Conservation (phyloP, 1,140 invertebrate species). For the Matsumurasca onukii region DNA sequence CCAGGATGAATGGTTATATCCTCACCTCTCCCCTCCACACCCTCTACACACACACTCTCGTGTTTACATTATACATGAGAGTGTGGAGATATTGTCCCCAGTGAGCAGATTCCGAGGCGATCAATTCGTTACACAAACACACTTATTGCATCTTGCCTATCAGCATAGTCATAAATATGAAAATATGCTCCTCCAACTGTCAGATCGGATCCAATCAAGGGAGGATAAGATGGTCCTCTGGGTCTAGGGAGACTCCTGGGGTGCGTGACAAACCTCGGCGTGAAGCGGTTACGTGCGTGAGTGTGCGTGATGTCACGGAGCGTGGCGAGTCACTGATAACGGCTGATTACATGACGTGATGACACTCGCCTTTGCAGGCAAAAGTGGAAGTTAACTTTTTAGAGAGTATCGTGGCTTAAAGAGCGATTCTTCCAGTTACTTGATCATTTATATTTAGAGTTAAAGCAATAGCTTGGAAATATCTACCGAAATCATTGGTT, state of each 20-base stretch:
- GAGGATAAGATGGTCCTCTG: neutral
- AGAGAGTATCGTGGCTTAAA: no score
- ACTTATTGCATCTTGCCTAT: slow-evolving; percentile 1
- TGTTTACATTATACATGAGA: neutral
- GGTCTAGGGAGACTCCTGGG: neutral
- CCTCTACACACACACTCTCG: no score
- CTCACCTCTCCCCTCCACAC: no score
- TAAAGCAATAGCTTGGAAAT: no score
- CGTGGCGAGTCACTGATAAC: neutral
- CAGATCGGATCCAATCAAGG: slow-evolving; percentile 13
- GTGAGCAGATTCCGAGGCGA: neutral
- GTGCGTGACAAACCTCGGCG: neutral
- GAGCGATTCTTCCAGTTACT: no score
- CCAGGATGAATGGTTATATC: neutral
- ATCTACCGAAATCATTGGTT: no score
- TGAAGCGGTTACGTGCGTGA: neutral
- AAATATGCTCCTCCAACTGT: slow-evolving; percentile 22
- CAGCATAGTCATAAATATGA: slow-evolving; percentile 24
- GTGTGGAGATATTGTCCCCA: neutral
- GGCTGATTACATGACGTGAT: neutral
- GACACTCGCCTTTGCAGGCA: no score
- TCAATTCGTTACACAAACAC: slow-evolving; percentile 10
- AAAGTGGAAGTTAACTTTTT: no score
- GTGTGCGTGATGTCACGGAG: neutral
- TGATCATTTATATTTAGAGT: no score